These are phyloP conservation scores for Mythimna ferrago DNA, from an alignment of 2,888 invertebrate species.

Conservation along the genomic window DNA sequence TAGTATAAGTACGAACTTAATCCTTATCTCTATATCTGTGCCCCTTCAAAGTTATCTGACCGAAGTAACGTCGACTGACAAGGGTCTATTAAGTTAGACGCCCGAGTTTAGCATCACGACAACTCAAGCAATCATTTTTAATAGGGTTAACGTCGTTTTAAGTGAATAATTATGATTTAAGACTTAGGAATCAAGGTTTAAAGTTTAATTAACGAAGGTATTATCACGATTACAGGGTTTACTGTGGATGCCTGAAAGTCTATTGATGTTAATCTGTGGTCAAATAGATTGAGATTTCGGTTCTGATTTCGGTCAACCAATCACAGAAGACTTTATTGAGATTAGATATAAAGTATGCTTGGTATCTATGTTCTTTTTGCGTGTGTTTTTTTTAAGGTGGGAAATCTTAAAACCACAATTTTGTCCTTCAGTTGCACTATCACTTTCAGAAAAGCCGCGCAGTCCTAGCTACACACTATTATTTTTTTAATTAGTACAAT, in stretches of 20 bases:
- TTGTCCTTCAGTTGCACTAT: too few species aligned
- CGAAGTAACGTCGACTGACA: conserved; percentile 62
- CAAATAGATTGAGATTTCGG: background rate
- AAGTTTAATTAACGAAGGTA: background rate
- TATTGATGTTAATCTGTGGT: background rate
- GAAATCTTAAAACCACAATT: too few species aligned
- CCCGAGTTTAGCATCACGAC: conserved; percentile 57
- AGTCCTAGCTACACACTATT: too few species aligned
- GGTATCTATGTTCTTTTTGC: too few species aligned
- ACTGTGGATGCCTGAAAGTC: background rate
- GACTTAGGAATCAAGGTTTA: conserved; percentile 35
- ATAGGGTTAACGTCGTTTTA: conserved; percentile 58
- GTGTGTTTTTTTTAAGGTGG: too few species aligned
- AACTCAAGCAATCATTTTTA: conserved; percentile 64
- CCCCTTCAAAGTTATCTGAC: conserved; percentile 61
- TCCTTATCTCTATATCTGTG: conserved; percentile 56
- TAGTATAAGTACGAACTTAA: conserved; percentile 51
- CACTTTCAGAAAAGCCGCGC: too few species aligned
- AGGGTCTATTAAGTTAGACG: conserved; percentile 65
- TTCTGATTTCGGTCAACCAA: background rate
- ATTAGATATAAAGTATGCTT: too few species aligned
- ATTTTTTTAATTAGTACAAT: too few species aligned
- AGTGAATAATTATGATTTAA: conserved; percentile 58
- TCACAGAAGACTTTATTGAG: background rate
- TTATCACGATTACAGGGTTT: conserved; percentile 8